Evolutionary conservation across 1,140 invertebrate species (phyloP).

Genomic region (Lordiphosa stackelbergi): DNA sequence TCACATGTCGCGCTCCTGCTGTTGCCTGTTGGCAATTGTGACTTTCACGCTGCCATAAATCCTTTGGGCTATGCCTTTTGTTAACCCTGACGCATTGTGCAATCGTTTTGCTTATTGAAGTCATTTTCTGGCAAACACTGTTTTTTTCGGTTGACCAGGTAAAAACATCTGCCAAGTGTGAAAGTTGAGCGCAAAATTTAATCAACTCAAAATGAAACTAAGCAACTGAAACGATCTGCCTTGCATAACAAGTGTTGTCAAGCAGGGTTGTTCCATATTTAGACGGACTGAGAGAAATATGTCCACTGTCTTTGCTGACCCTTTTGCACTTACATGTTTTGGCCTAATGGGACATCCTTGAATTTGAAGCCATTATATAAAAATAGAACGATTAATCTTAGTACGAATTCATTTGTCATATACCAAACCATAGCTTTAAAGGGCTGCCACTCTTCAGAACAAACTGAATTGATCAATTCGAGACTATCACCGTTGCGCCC

Average conservation of each 20-base stretch:
- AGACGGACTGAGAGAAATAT: too few species aligned
- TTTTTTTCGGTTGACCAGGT: too few species aligned
- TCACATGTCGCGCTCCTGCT: constrained; percentile 49
- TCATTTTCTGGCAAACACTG: constrained; percentile 34
- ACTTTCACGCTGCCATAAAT: constrained; percentile 61
- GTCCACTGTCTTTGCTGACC: too few species aligned
- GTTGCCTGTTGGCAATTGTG: constrained; percentile 9
- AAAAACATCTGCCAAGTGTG: constrained; percentile 30
- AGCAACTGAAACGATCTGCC: background rate
- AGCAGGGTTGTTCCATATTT: constrained; percentile 9
- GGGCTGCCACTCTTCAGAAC: too few species aligned
- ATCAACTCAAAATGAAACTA: too few species aligned
- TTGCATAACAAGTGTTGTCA: constrained; percentile 16
- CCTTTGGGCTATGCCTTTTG: constrained; percentile 19
- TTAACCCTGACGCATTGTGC: constrained; percentile 8
- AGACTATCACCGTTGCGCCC: constrained; percentile 24
- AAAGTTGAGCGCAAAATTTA: constrained; percentile 43
- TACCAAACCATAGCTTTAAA: too few species aligned
- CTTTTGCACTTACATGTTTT: too few species aligned
- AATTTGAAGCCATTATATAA: too few species aligned
- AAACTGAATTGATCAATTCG: constrained; percentile 49
- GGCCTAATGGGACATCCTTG: too few species aligned
- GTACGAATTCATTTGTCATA: too few species aligned
- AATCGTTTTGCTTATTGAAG: constrained; percentile 45
- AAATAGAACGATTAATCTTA: too few species aligned